Evolutionary conservation across 2,888 invertebrate genomes (phyloP), one percentile per base, ranked within the genome.

Genomic region (Tetragonisca angustula): DNA sequence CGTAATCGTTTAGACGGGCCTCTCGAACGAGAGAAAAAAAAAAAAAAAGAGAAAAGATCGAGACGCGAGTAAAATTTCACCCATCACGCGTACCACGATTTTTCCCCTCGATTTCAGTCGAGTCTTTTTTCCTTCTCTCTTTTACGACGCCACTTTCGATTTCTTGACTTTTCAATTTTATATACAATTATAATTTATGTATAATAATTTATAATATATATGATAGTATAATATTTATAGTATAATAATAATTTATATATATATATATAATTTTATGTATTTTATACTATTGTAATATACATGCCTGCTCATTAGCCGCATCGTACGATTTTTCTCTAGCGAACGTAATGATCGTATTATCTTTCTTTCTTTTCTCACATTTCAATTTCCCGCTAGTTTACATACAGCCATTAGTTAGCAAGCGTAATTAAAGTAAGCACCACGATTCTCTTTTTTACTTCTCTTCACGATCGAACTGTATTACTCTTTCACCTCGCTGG

Each of bases 301-400:
- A 27, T 59, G 81, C 81, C 27, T 74, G 81, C 70, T 68, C 54
- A 69, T 81, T 80, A 81, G 65, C 4, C 80, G 73, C 70, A 65
- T 59, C 80, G 52, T 69, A 69, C 81, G n/a, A 70, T 75, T 59
- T 36, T 61, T 54, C 74, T 36, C 54, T 79, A 81, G 54, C 79
- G 17, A 65, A 24, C 62, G 15, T 49, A 71, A 59, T 36, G 49
- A 62, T 50, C 54, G 19, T 36, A 64, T 52, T 36, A 64, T 52
- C 21, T n/a, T 27, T 32, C 43, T 11, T 24, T 59, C n/a, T 67
- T 49, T 49, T 32, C 5, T 27, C 68, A 27, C 32, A 65, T 50
- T 24, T 71, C 5, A 59, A 49, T 43, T 15, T 2, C 17, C 52
- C 2, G 43, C 49, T 50, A 27, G 50, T 69, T 32, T 27, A 54